These are phyloP conservation scores for Cinclus mexicanus DNA, from an alignment of 2,113 vertebrate species.

Conservation along the genomic window DNA sequence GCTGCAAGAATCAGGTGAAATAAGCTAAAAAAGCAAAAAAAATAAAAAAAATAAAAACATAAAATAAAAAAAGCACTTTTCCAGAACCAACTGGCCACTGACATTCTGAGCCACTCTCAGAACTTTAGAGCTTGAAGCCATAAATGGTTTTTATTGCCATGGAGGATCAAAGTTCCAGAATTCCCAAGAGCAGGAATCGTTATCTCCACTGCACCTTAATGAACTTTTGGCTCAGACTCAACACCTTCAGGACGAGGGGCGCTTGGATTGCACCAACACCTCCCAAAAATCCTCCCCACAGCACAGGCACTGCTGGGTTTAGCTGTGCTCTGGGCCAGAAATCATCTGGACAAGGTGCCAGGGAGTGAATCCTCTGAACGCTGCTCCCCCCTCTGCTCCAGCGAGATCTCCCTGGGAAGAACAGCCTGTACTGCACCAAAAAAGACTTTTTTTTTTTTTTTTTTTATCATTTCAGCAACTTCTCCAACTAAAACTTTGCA, in stretches of 20 bases:
- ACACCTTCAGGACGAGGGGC: background rate
- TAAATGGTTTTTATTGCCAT: background rate
- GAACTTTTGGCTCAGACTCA: background rate
- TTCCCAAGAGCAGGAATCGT: background rate
- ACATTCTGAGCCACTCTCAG: background rate
- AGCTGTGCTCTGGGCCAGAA: background rate
- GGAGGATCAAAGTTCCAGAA: background rate
- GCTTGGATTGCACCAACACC: background rate
- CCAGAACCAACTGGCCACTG: background rate
- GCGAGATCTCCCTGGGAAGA: background rate
- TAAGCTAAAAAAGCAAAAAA: fast-evolving
- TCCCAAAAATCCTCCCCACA: background rate
- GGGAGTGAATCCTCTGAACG: background rate
- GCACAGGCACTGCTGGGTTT: background rate
- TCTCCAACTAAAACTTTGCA: background rate
- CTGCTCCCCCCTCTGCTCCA: background rate
- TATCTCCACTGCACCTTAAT: background rate
- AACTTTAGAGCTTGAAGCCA: background rate
- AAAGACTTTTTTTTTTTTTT: background rate
- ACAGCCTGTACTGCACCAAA: background rate
- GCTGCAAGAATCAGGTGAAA: background rate
- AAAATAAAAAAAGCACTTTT: background rate
- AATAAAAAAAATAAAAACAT: background rate
- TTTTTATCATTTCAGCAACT: background rate
- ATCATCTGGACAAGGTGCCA: background rate